Percentiles rank a stretch among this genome's conserved stretches.
These are phyloP conservation scores for Megalopta genalis DNA, from an alignment of 1,140 invertebrate genomes.

Conservation along the genomic window DNA sequence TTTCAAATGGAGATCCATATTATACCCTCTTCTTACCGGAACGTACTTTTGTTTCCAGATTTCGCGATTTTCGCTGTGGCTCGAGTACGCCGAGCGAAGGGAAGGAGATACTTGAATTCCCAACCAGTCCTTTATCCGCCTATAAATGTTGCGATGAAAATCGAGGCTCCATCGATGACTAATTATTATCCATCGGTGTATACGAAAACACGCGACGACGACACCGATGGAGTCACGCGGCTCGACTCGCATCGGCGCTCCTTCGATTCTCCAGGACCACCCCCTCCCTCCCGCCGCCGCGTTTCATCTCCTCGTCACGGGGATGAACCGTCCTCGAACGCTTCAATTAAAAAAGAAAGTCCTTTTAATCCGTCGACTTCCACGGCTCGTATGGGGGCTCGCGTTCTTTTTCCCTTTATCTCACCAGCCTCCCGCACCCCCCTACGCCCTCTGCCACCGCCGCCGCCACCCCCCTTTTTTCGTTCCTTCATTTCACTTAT, in stretches of 20 bases:
- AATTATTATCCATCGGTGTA: conserved; percentile 62
- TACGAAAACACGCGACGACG: conserved; percentile 26
- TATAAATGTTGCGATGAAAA: conserved; percentile 54
- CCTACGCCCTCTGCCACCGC: too few relatives aligned
- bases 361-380: conserved; percentile 2
- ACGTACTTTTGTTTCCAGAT: conserved; percentile 73
- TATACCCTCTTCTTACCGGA: conserved; percentile 75
- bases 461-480: not conserved
- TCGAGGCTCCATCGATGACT: conserved; percentile 58
- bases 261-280: conserved; percentile 28
- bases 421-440: too few relatives aligned
- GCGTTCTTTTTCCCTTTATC: not conserved
- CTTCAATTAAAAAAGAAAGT: conserved; percentile 33
- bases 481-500: not conserved
- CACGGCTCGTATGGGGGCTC: not conserved
- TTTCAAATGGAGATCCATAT: conserved; percentile 81
- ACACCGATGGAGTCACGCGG: not conserved
- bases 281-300: not conserved
- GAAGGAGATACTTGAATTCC: conserved; percentile 60
- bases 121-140: conserved; percentile 51
- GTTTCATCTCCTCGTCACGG: not conserved
- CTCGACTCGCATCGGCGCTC: conserved; percentile 19
- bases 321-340: conserved; percentile 13
- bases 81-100: conserved; percentile 51
- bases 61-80: conserved; percentile 66